These are phyloP conservation scores for Gambelia wislizenii DNA, from an alignment of 2,797 vertebrate genomes.

Conservation along the genomic window DNA sequence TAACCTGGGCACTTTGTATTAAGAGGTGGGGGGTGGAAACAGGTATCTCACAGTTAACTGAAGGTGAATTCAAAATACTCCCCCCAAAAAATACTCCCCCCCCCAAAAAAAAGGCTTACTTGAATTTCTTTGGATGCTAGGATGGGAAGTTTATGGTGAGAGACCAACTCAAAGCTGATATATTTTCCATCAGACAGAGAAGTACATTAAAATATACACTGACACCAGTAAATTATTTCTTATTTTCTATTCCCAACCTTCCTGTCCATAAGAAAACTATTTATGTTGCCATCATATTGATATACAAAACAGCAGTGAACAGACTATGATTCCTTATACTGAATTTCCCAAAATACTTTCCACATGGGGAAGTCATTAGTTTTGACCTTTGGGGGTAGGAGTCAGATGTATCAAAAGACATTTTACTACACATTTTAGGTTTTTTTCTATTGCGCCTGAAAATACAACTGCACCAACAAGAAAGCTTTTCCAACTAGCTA, in stretches of 20 bases:
- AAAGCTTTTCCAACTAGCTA: slow-evolving; percentile 41
- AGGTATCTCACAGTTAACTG: slow-evolving; percentile 59
- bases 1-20: slow-evolving; percentile 28
- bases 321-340: slow-evolving; percentile 58
- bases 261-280: slow-evolving; percentile 70
- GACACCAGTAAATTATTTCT: slow-evolving; percentile 74
- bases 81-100: slow-evolving; percentile 22
- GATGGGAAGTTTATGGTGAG: slow-evolving; percentile 62
- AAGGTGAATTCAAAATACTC: slow-evolving; percentile 71
- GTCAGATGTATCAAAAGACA: slow-evolving; percentile 70
- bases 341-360: slow-evolving; percentile 71
- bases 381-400: slow-evolving; percentile 70
- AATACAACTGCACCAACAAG: slow-evolving; percentile 55
- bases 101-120: neutral
- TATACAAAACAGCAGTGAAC: slow-evolving; percentile 71
- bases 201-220: slow-evolving; percentile 73
- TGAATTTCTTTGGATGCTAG: slow-evolving; percentile 26
- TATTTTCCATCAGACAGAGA: slow-evolving; percentile 78
- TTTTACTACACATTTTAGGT: slow-evolving; percentile 54
- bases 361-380: slow-evolving; percentile 72
- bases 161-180: slow-evolving; percentile 74
- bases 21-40: slow-evolving; percentile 35
- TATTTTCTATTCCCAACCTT: slow-evolving; percentile 72
- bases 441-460: slow-evolving; percentile 45
- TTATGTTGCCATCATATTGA: slow-evolving; percentile 67